phyloP scores from a whole-genome alignment of 92 coral and sea anemone genomes.

The Epizoanthus illoricatus region DNA sequence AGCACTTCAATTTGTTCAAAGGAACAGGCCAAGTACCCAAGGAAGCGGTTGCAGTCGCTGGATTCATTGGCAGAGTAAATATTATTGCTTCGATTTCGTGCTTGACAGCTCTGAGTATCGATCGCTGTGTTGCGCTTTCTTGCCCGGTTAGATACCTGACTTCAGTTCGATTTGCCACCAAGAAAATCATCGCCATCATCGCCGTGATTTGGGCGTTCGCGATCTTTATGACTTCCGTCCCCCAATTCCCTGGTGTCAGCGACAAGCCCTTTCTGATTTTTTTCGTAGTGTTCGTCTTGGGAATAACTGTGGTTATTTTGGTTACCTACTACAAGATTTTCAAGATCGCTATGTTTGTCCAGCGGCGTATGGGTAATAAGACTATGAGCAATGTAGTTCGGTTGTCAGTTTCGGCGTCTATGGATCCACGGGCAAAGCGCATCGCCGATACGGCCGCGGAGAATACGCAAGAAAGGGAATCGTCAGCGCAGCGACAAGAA shows the following conservation, averaged over 20 bases:
- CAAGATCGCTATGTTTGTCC: conserved; percentile 64
- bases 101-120: conserved; percentile 80
- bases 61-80: conserved; percentile 86
- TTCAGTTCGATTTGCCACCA: conserved; percentile 69
- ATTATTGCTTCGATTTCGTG: conserved; percentile 87
- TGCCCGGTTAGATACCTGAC: conserved; percentile 75
- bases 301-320: conserved; percentile 64
- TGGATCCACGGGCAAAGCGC: conserved; percentile 45
- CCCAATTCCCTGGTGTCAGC: conserved; percentile 86
- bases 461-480: conserved; percentile 34
- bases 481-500: conserved; percentile 55
- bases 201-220: conserved; percentile 68
- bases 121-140: conserved; percentile 78
- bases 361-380: conserved; percentile 45
- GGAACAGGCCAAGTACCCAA: conserved; percentile 46
- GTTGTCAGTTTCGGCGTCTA: conserved; percentile 39
- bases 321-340: conserved; percentile 73
- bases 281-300: conserved; percentile 79
- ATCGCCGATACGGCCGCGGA: conserved; percentile 37
- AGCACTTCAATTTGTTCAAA: conserved; percentile 63
- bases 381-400: conserved; percentile 51
- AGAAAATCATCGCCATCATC: conserved; percentile 55
- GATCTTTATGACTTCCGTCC: conserved; percentile 71
- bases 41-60: conserved; percentile 70
- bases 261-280: conserved; percentile 72